Conservation (phyloP, 1,140 invertebrate species). For the Nephila pilipes region DNA sequence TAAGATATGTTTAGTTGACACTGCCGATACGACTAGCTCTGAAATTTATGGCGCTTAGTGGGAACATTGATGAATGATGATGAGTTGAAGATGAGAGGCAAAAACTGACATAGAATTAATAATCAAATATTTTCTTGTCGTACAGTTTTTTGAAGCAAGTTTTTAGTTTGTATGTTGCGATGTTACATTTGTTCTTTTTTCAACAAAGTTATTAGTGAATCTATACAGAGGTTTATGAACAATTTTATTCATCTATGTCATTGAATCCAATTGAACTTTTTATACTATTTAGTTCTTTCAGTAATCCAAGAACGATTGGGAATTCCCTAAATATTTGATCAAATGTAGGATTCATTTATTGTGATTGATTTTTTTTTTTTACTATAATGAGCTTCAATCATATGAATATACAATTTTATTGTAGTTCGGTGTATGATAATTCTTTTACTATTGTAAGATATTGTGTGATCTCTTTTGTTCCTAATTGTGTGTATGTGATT, state of each 20-base stretch:
- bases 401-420: neutral
- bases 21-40: constrained; percentile 48
- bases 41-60: neutral
- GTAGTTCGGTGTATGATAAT: neutral
- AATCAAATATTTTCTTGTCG: neutral
- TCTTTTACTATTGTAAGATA: neutral
- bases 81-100: constrained; percentile 8
- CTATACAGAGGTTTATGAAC: no score
- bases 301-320: no score
- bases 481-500: neutral
- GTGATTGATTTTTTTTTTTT: no score
- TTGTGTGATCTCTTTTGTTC: neutral
- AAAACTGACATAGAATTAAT: constrained; percentile 32
- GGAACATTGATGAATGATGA: constrained; percentile 50
- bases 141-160: neutral
- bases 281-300: neutral
- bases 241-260: no score
- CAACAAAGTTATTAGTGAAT: neutral
- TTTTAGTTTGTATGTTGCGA: neutral
- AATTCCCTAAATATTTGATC: no score
- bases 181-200: neutral
- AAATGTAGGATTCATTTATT: no score
- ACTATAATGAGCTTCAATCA: no score
- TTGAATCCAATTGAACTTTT: neutral
- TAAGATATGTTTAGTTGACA: constrained; percentile 69